Evolutionary conservation across 2,113 vertebrate genomes (phyloP).

Genomic region (Chionis minor): DNA sequence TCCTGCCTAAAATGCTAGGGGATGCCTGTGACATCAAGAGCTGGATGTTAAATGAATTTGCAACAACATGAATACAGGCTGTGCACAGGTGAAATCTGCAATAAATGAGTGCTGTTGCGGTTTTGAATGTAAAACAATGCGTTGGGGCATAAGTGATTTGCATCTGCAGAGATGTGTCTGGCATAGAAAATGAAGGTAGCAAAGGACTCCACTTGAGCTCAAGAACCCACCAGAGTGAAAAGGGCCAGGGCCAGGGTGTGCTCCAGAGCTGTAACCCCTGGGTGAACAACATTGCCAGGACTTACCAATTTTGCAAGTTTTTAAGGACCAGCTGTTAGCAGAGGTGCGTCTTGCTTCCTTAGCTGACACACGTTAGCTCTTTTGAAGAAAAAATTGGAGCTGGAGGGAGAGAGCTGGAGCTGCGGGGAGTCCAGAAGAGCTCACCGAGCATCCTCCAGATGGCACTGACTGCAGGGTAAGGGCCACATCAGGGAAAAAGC

Average conservation of each 20-base stretch:
- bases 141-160: constrained; percentile 27
- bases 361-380: neutral
- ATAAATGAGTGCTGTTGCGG: neutral
- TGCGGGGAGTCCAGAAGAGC: neutral
- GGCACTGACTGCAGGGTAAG: neutral
- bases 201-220: neutral
- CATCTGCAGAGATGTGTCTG: neutral
- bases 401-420: neutral
- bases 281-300: neutral
- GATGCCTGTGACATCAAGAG: neutral
- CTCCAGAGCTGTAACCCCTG: neutral
- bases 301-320: neutral
- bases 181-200: neutral
- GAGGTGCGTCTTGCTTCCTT: neutral
- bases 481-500: neutral
- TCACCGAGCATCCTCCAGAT: neutral
- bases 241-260: neutral
- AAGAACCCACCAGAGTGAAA: neutral
- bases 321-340: neutral
- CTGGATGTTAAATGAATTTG: neutral
- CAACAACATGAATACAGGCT: neutral
- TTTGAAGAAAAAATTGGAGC: neutral
- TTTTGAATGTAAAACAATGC: constrained; percentile 24
- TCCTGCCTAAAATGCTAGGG: neutral
- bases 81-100: constrained; percentile 4